Conservation (phyloP, 37 sponge, comb jelly and placozoan species). For the Halichondria panicea region DNA sequence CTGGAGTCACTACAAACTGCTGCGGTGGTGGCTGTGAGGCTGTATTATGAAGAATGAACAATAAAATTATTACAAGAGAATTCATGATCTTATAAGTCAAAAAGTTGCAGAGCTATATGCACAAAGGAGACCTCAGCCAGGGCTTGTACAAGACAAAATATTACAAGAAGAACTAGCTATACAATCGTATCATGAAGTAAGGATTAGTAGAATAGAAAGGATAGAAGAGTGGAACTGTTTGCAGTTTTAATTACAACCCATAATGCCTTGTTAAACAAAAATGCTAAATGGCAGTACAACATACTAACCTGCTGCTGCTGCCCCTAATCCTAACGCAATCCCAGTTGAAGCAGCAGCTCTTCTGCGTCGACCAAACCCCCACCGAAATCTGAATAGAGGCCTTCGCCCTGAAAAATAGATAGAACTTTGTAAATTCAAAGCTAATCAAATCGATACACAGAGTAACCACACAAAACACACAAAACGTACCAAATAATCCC, state of each 20-base stretch:
- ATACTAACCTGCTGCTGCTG: slow-evolving; percentile 11
- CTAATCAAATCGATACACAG: background rate
- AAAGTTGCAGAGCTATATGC: background rate
- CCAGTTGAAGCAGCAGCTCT: background rate
- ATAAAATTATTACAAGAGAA: background rate
- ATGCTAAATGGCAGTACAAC: background rate
- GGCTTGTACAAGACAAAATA: too few relatives aligned
- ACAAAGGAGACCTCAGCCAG: too few relatives aligned
- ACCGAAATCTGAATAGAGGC: slow-evolving; percentile 17
- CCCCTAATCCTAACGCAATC: background rate
- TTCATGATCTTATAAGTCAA: background rate
- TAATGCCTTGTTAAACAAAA: background rate
- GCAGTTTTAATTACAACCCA: background rate
- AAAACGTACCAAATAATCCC: background rate
- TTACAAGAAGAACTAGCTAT: background rate
- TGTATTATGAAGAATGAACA: background rate
- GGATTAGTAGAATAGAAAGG: too few relatives aligned
- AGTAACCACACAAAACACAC: background rate
- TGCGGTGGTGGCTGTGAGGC: background rate
- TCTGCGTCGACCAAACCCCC: background rate
- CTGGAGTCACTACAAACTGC: background rate
- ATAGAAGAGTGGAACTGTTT: background rate
- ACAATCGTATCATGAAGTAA: too few relatives aligned
- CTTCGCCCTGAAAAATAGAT: background rate
- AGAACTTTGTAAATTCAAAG: background rate